These are phyloP conservation scores for Cecidostiba fungosa DNA, from an alignment of 2,888 invertebrate species.

Conservation along the genomic window DNA sequence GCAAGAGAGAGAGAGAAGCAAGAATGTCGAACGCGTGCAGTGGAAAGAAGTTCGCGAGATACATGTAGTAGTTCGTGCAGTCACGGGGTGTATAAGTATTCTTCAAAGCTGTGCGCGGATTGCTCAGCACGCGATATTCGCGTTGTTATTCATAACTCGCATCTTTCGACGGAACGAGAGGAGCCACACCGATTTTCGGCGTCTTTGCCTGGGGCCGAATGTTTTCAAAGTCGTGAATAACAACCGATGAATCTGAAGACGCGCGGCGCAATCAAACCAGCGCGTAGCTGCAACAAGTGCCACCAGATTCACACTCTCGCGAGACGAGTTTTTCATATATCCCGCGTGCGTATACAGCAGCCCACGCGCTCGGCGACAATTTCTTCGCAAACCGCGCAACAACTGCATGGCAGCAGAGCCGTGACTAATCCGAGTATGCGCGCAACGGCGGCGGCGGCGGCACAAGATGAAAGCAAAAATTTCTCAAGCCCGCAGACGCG, in stretches of 20 bases:
- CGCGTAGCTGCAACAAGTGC: neutral
- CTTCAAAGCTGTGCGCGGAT: constrained; percentile 40
- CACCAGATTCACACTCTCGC: neutral
- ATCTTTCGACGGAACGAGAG: neutral
- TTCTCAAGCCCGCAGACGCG: constrained; percentile 4
- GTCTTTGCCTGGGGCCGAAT: no score
- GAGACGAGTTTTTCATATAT: constrained; percentile 37
- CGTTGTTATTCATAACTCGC: no score
- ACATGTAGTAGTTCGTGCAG: neutral
- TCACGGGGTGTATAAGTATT: constrained; percentile 31
- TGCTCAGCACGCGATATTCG: constrained; percentile 51
- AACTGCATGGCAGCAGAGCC: neutral
- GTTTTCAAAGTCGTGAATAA: no score
- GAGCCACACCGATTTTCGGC: neutral
- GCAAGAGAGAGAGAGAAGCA: constrained; percentile 45
- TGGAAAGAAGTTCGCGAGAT: constrained; percentile 44
- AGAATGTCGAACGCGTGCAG: constrained; percentile 50
- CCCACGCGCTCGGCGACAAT: constrained; percentile 14
- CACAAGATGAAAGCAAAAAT: constrained; percentile 33
- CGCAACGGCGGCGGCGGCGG: no score
- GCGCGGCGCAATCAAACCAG: no score
- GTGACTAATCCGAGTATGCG: constrained; percentile 27
- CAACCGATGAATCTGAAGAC: no score
- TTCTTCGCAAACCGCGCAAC: constrained; percentile 24
- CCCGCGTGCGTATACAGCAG: neutral